Percentiles rank a stretch among this genome's conserved stretches.
phyloP scores from a whole-genome alignment of 2,797 vertebrate species.

The Echiichthys vipera region DNA sequence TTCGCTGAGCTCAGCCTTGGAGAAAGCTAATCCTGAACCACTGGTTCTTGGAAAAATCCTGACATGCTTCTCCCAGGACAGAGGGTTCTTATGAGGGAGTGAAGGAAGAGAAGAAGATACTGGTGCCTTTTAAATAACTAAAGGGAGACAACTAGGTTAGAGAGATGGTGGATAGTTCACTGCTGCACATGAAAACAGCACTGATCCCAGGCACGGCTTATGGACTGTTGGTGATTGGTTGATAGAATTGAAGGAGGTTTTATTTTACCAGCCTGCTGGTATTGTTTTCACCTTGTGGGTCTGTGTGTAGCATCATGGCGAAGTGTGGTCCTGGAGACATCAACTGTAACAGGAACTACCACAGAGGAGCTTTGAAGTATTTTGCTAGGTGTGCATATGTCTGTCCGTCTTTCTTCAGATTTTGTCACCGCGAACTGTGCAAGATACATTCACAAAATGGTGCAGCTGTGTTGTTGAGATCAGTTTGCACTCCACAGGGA shows the following conservation, averaged over 20 bases:
- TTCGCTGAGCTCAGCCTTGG: constrained; percentile 54
- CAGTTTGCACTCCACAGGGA: background rate
- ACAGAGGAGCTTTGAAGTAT: no score
- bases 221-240: background rate
- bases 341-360: no score
- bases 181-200: constrained; percentile 9
- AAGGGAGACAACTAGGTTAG: background rate
- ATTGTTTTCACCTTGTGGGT: no score
- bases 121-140: constrained; percentile 12
- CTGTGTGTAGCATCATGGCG: no score
- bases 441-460: no score
- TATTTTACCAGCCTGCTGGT: no score
- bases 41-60: constrained; percentile 53
- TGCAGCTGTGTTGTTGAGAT: no score
- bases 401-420: no score
- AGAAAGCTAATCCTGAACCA: constrained; percentile 39
- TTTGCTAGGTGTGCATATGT: no score
- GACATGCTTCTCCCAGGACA: constrained; percentile 12
- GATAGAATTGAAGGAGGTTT: constrained; percentile 1
- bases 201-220: background rate
- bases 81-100: constrained; percentile 37
- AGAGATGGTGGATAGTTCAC: constrained; percentile 19
- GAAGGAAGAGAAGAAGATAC: background rate
- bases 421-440: no score
- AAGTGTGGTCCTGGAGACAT: no score